A percentile compares a stretch with the other conserved stretches of the same genome.
Conservation (phyloP, 30 jellyfish, hydroid and myxozoan genomes). For the Clytia hemisphaerica region DNA sequence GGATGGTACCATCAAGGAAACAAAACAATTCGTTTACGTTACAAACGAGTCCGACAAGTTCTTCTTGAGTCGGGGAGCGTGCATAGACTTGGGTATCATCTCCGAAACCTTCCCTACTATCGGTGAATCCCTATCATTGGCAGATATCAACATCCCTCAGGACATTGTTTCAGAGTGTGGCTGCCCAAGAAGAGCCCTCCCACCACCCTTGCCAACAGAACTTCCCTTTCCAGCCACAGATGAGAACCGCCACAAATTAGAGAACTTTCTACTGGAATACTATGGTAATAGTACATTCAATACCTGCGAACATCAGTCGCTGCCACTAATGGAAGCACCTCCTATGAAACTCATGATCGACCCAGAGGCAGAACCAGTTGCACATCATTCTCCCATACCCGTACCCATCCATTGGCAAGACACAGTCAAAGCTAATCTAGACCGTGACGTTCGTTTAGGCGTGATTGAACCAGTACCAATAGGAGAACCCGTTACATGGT, state of each 20-base stretch:
- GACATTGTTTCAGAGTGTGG: not conserved
- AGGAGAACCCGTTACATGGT: constrained; percentile 45
- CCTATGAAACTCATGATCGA: constrained; percentile 4
- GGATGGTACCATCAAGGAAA: not conserved
- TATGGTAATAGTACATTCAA: constrained; percentile 3
- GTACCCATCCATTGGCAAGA: constrained; percentile 25
- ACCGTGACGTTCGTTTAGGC: constrained; percentile 32
- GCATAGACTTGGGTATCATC: not conserved
- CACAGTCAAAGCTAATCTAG: constrained; percentile 45
- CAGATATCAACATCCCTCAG: not conserved
- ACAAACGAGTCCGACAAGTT: not conserved
- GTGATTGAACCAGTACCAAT: constrained; percentile 38
- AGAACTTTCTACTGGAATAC: constrained; percentile 19
- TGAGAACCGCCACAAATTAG: not conserved
- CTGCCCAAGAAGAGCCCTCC: not conserved
- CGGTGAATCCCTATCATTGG: not conserved
- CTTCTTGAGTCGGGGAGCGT: not conserved
- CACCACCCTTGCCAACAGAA: constrained; percentile 19
- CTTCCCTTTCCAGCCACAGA: constrained; percentile 7
- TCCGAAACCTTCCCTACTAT: not conserved
- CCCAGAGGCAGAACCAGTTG: constrained; percentile 19
- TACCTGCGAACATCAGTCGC: not conserved
- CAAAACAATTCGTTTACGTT: not conserved
- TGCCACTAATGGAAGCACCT: not conserved
- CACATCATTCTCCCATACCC: constrained; percentile 35